phyloP scores from a whole-genome alignment of 2,888 invertebrate genomes.

The Oxystoma pomonae region DNA sequence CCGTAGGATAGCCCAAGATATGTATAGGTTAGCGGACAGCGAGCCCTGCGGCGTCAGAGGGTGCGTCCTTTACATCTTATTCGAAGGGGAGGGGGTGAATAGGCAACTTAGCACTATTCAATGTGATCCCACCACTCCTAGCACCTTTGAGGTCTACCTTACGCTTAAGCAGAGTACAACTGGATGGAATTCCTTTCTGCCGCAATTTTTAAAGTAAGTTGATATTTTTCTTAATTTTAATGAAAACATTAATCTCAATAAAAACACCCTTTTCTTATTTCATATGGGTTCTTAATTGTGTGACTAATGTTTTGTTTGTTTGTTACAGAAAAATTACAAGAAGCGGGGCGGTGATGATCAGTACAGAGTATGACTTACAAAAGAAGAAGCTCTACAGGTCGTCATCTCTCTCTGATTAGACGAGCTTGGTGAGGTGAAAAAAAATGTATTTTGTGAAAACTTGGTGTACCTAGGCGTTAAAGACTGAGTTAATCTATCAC shows the following conservation, averaged over 20 bases:
- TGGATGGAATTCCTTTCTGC: constrained; percentile 80
- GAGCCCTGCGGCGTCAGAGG: constrained; percentile 89
- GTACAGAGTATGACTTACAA: constrained; percentile 78
- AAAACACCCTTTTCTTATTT: too few relatives aligned
- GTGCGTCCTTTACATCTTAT: constrained; percentile 76
- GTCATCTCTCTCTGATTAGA: constrained; percentile 26
- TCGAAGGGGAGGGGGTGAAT: constrained; percentile 64
- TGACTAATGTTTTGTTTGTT: constrained; percentile 28
- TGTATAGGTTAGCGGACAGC: constrained; percentile 73
- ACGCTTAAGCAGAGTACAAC: constrained; percentile 79
- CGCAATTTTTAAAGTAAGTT: constrained; percentile 84
- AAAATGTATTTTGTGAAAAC: constrained; percentile 12
- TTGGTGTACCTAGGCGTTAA: constrained; percentile 24
- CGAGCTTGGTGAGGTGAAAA: constrained; percentile 11
- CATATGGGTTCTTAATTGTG: too few relatives aligned
- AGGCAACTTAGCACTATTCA: constrained; percentile 74
- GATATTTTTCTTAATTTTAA: not conserved
- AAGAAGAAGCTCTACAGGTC: constrained; percentile 86
- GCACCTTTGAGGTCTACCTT: constrained; percentile 84
- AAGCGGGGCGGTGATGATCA: constrained; percentile 82
- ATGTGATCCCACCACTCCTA: constrained; percentile 78
- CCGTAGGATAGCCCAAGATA: constrained; percentile 69
- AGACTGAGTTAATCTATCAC: constrained; percentile 27
- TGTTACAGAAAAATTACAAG: constrained; percentile 72
- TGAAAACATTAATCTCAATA: too few relatives aligned